Conservation (phyloP, 92 coral and sea anemone genomes). For the Umimayanthus kanabou region DNA sequence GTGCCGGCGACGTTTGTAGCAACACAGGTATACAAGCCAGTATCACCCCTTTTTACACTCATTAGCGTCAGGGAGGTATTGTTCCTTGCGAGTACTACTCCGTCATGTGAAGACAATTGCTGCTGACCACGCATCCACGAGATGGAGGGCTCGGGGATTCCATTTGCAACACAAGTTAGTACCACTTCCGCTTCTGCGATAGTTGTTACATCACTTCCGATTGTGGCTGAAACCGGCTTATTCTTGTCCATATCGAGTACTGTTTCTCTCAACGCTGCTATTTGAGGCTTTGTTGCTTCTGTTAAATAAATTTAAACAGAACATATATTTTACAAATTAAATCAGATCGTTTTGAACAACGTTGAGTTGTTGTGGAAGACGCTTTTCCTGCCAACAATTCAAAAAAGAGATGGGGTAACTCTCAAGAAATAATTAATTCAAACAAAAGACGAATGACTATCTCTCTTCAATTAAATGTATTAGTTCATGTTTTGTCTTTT, state of each 20-base stretch:
- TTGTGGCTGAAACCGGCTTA: conserved; percentile 62
- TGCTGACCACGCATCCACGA: conserved; percentile 65
- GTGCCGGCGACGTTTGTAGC: conserved; percentile 73
- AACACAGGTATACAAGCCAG: conserved; percentile 66
- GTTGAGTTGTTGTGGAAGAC: too few relatives aligned
- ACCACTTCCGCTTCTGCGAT: conserved; percentile 58
- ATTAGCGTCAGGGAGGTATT: conserved; percentile 55
- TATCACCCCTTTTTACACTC: conserved; percentile 52
- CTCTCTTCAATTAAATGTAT: too few relatives aligned
- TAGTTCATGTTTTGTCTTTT: too few relatives aligned
- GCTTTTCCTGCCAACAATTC: too few relatives aligned
- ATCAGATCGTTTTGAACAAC: too few relatives aligned
- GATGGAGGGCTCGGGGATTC: conserved; percentile 69
- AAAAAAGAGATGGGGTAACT: too few relatives aligned
- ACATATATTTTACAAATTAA: too few relatives aligned
- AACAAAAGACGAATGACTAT: too few relatives aligned
- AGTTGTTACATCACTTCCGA: conserved; percentile 68
- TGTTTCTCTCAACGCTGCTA: conserved; percentile 10
- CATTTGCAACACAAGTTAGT: conserved; percentile 63
- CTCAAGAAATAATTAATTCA: too few relatives aligned
- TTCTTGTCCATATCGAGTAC: conserved; percentile 56
- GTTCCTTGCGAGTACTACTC: conserved; percentile 42
- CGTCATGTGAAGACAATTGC: conserved; percentile 50
- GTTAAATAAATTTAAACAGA: neutral
- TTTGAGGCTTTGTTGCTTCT: conserved; percentile 52